Evolutionary conservation across 2,888 invertebrate species (phyloP).

Genomic region (Neoaliturus tenellus): DNA sequence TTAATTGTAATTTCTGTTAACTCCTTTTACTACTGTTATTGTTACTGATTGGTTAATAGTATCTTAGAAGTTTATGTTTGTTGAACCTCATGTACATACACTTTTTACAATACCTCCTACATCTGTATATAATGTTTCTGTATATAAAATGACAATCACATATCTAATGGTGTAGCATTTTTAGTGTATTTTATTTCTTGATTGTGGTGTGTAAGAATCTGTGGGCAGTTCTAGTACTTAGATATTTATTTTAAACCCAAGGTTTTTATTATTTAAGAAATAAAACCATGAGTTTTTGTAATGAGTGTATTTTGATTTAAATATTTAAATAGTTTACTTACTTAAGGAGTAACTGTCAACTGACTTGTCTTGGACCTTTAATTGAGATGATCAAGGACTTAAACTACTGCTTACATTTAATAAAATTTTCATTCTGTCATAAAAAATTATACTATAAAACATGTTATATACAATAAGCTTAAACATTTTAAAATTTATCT

Average conservation of each 20-base stretch:
- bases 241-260: not conserved
- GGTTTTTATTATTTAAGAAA: too few relatives aligned
- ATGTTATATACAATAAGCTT: too few relatives aligned
- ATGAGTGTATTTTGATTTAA: too few relatives aligned
- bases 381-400: not conserved
- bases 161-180: slow-evolving; percentile 40
- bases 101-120: slow-evolving; percentile 11
- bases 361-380: too few relatives aligned
- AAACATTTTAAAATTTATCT: not conserved
- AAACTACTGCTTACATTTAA: not conserved
- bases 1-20: not conserved
- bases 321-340: too few relatives aligned
- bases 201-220: slow-evolving; percentile 2
- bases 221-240: not conserved
- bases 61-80: slow-evolving; percentile 1
- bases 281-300: too few relatives aligned
- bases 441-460: not conserved
- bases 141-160: slow-evolving; percentile 55
- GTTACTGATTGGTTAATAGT: not conserved
- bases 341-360: too few relatives aligned
- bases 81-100: slow-evolving; percentile 24
- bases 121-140: slow-evolving; percentile 36
- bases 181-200: not conserved
- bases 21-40: not conserved
- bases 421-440: not conserved